These are phyloP conservation scores for Gila orcuttii DNA, from an alignment of 2,113 vertebrate genomes.

Conservation along the genomic window DNA sequence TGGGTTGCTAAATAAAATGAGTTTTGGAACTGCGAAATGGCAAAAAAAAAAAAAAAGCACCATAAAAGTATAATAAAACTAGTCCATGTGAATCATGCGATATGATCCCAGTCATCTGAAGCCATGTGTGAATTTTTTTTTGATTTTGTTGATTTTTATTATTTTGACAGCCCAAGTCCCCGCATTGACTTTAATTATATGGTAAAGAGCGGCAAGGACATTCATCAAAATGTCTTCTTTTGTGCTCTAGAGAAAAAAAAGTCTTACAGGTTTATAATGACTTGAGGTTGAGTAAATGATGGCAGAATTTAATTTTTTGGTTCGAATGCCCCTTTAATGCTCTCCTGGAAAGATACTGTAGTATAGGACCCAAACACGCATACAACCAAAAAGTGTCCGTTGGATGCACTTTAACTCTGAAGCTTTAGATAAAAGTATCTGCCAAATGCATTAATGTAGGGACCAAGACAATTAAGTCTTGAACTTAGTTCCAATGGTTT, in stretches of 20 bases:
- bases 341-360: not conserved
- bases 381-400: not conserved
- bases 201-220: not conserved
- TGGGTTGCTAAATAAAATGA: no score
- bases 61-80: not conserved
- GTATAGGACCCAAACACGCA: not conserved
- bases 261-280: not conserved
- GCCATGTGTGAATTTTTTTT: no score
- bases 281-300: not conserved
- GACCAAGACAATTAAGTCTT: conserved; percentile 48
- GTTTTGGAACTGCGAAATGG: no score
- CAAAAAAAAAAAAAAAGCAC: not conserved
- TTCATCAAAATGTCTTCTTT: not conserved
- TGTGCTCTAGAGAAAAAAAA: not conserved
- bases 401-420: not conserved
- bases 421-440: not conserved
- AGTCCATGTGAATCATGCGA: not conserved
- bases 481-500: not conserved
- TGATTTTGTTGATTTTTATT: not conserved
- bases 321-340: not conserved
- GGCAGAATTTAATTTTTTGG: not conserved
- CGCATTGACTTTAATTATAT: not conserved
- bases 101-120: no score
- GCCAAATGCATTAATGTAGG: not conserved
- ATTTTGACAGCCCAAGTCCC: not conserved